A percentile compares a stretch with the other conserved stretches of the same genome.
Conservation (phyloP, 2,888 invertebrate genomes). For the Adela reaumurella region DNA sequence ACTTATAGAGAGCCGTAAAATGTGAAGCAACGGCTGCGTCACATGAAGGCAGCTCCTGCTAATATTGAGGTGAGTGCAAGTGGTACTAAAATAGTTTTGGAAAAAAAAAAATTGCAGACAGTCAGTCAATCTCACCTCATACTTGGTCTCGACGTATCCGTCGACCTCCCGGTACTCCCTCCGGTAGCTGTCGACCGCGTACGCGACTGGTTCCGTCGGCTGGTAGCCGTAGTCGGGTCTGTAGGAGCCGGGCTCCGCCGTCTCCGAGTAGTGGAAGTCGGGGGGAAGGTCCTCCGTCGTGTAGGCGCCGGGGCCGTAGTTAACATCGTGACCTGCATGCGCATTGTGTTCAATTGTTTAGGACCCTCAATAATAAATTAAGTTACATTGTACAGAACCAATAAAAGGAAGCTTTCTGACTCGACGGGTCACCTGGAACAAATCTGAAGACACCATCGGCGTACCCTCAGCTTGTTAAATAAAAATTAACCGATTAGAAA, state of each 20-base stretch:
- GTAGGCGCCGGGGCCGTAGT: slow-evolving; percentile 32
- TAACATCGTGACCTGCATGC: too few species aligned
- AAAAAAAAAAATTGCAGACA: too few species aligned
- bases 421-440: not conserved
- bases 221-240: not conserved
- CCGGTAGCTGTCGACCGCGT: not conserved
- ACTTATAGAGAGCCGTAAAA: too few species aligned
- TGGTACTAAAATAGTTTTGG: too few species aligned
- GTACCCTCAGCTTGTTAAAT: too few species aligned
- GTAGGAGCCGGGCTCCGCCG: slow-evolving; percentile 30
- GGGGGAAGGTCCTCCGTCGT: slow-evolving; percentile 43
- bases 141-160: not conserved
- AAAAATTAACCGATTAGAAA: not conserved
- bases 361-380: too few species aligned
- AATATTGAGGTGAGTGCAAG: slow-evolving; percentile 24
- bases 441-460: not conserved
- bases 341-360: too few species aligned
- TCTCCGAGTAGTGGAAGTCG: slow-evolving; percentile 39
- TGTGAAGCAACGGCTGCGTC: slow-evolving; percentile 47
- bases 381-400: not conserved
- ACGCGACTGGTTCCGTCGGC: not conserved
- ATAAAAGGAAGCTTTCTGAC: not conserved
- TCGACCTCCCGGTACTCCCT: slow-evolving; percentile 2
- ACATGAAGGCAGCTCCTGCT: slow-evolving; percentile 33
- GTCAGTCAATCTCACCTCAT: not conserved